phyloP scores from a whole-genome alignment of 2,113 vertebrate genomes.

The Centrocercus urophasianus region DNA sequence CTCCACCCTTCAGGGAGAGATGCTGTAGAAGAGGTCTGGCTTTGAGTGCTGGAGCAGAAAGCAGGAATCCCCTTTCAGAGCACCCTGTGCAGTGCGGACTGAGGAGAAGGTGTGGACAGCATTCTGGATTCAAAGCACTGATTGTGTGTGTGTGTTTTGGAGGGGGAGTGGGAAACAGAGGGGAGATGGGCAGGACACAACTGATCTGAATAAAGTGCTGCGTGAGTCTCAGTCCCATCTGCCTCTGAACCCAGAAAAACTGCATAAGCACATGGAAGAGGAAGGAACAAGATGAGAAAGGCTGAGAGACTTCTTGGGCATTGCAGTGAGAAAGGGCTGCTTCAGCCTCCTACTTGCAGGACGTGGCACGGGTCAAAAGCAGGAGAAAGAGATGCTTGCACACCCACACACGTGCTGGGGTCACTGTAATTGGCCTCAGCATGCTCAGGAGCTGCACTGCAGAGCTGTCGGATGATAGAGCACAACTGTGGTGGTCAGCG shows the following conservation, averaged over 20 bases:
- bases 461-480: background rate
- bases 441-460: accelerated
- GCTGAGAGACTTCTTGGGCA: background rate
- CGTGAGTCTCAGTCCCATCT: background rate
- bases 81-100: accelerated
- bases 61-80: background rate
- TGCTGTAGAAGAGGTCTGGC: background rate
- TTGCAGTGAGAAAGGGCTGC: background rate
- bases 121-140: background rate
- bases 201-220: background rate
- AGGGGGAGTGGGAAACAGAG: background rate
- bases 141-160: background rate
- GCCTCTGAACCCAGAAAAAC: background rate
- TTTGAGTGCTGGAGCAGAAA: background rate
- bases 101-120: background rate
- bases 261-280: background rate
- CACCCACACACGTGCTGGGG: background rate
- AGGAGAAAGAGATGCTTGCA: background rate
- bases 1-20: background rate
- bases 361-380: background rate
- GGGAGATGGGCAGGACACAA: background rate
- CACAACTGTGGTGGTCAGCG: background rate
- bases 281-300: background rate
- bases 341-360: background rate
- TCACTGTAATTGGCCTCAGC: accelerated